phyloP scores from a whole-genome alignment of 1,140 invertebrate species.

The Popillia japonica region DNA sequence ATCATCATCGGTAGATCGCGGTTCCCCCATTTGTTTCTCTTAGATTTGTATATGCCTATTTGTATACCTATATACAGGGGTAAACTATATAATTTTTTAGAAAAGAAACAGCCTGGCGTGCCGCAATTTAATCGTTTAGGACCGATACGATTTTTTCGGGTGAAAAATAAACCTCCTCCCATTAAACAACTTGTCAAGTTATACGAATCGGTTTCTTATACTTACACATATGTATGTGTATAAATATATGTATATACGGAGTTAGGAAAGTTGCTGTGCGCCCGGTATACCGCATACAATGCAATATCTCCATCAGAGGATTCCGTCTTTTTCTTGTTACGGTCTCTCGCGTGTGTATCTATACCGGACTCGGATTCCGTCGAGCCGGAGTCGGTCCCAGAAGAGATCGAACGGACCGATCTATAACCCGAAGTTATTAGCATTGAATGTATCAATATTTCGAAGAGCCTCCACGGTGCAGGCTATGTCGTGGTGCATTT shows the following conservation, averaged over 20 bases:
- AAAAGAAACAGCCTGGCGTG: neutral
- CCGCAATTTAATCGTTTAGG: neutral
- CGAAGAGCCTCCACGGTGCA: neutral
- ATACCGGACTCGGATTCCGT: neutral
- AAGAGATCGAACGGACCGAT: neutral
- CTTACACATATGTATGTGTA: too few relatives aligned
- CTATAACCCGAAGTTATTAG: slow-evolving; percentile 10
- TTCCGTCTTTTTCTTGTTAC: neutral
- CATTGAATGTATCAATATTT: slow-evolving; percentile 19
- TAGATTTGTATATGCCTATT: too few relatives aligned
- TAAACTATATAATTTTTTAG: neutral
- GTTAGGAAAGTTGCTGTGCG: neutral
- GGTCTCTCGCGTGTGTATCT: too few relatives aligned
- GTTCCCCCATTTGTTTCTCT: too few relatives aligned
- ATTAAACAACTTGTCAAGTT: slow-evolving; percentile 11
- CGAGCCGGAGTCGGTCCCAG: neutral
- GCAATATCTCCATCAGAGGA: slow-evolving; percentile 3
- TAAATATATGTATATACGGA: too few relatives aligned
- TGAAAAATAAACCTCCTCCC: neutral
- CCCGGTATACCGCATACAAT: neutral
- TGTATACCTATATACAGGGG: neutral
- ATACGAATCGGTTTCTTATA: neutral
- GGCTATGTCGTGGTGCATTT: neutral
- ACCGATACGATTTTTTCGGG: neutral
- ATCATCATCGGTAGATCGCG: too few relatives aligned